Evolutionary conservation across 2,113 vertebrate genomes (phyloP), one percentile per base, ranked within the genome.

Genomic region (Ursus arctos): DNA sequence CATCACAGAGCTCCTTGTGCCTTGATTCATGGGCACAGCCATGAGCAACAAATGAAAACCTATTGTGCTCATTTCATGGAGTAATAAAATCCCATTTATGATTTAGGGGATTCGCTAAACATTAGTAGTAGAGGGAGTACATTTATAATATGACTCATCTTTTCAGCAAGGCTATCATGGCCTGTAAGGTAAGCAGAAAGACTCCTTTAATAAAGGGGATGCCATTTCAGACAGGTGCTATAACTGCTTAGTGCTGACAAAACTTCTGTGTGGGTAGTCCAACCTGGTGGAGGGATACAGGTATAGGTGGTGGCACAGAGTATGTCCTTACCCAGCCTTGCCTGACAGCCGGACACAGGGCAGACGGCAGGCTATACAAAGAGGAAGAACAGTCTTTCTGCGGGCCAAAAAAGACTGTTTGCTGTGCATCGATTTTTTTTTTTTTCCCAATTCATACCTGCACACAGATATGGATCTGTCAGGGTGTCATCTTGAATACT

Each of bases 401-500:
- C 7, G 11, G 76, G 6, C 19, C 43, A n/a, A 71, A 81, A 65
- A 71, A 83, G 15, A 33, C 57, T 40, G 81, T 5, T 67, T 33
- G 63, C 31, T 89, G 74, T 53, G 40, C 8, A 49, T 81, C 53
- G 88, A 90, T 90, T 43, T 43, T 13, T 21, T 14, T 14, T 0
- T 57, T 2, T 22, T 0, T 1, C 15, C 13, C 82, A 2, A 9
- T 88, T 92, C 36, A 43, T 82, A 95, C 59, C 76, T 72, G 19
- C 6, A 76, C n/a, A 72, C 10, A 77, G 55, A 36, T 88, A n/a
- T 0, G 21, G 77, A 53, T 95, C 71, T 95, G 65, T 94, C 81
- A 94, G 22, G n/a, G 74, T 91, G 26, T 96, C 93, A 79, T 91
- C 85, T 96, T 93, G 65, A 91, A 53, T 97, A 91, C 40, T 53